Evolutionary conservation across 1,140 invertebrate species (phyloP), one percentile per base, ranked within the genome.

Genomic region (Drosophila ogumai): DNA sequence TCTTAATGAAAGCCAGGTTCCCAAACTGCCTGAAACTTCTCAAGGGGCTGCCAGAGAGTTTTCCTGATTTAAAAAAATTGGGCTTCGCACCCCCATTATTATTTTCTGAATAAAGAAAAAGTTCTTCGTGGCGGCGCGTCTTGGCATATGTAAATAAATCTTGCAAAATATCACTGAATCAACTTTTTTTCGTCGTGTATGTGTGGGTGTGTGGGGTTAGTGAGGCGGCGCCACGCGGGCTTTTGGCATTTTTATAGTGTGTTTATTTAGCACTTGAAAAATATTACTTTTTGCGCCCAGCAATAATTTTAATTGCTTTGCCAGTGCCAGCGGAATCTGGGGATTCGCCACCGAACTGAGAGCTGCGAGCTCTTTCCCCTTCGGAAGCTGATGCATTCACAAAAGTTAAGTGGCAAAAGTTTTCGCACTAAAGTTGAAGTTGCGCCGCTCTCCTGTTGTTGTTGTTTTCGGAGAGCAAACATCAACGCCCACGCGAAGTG

Each of bases 251-350:
- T 87, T 85, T 90, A 85, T 90, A 90, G 80, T 90, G 81, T 91
- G 90, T 91, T 91, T 91, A 88, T 86, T 90, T 91, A 85, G 81
- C 88, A 91, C 88, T 91, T 90, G 81, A 80, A 91, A 91, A 91
- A 91, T 91, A 91, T 91, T 91, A 90, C 81, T 91, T 91, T 91
- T 79, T 90, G 66, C 69, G 80, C 84, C 84, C 72, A 60, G 88
- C 88, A 91, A 91, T 91, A 91, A 91, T 91, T 91, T 91, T 91
- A 91, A 91, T 91, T 91, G 90, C 88, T 91, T 91, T 91, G 71
- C 57, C 84, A 76, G 67, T 50, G 60, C 77, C 79, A 46, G 54
- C 41, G 68, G 76, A 47, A 60, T 65, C 44, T 38, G 73, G 75
- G 81, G 81, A 80, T 72, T 81, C 65, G 43, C 71, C 52, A 10